phyloP scores from a whole-genome alignment of 2,797 vertebrate genomes.

The Ispidina lecontei region DNA sequence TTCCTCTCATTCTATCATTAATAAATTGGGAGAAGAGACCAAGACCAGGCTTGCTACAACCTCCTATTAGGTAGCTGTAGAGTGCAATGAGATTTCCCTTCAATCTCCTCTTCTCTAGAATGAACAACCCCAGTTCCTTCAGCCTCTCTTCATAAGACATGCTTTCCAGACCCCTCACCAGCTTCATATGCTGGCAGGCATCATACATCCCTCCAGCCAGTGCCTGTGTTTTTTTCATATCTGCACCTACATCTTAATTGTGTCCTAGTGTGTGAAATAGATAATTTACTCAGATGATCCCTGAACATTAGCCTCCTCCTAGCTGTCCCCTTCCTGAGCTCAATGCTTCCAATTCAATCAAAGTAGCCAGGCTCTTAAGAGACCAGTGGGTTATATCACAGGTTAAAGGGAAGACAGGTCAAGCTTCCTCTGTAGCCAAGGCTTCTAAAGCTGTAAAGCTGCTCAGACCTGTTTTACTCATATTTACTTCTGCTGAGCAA shows the following conservation, averaged over 20 bases:
- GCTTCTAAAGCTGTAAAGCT: not conserved
- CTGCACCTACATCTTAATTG: not conserved
- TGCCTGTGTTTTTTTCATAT: not conserved
- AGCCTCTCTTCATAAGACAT: no score
- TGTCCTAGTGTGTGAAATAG: not conserved
- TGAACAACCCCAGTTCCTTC: no score
- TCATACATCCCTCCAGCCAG: not conserved
- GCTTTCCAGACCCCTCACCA: no score
- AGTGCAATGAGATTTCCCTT: no score
- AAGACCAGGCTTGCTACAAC: no score
- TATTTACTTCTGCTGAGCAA: slow-evolving; percentile 3
- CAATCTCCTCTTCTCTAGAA: no score
- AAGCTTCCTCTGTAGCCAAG: not conserved
- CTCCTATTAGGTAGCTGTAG: no score
- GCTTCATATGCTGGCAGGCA: not conserved
- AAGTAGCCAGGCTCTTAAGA: not conserved
- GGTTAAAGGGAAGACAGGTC: not conserved
- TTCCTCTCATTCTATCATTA: no score
- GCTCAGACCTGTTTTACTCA: not conserved
- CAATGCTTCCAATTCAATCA: not conserved
- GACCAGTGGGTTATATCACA: not conserved
- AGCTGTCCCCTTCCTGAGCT: not conserved
- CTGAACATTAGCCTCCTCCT: not conserved
- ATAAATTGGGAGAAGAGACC: no score
- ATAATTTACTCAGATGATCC: not conserved